Evolutionary conservation across 2,797 vertebrate genomes (phyloP).

Genomic region (Bovichtus diacanthus): DNA sequence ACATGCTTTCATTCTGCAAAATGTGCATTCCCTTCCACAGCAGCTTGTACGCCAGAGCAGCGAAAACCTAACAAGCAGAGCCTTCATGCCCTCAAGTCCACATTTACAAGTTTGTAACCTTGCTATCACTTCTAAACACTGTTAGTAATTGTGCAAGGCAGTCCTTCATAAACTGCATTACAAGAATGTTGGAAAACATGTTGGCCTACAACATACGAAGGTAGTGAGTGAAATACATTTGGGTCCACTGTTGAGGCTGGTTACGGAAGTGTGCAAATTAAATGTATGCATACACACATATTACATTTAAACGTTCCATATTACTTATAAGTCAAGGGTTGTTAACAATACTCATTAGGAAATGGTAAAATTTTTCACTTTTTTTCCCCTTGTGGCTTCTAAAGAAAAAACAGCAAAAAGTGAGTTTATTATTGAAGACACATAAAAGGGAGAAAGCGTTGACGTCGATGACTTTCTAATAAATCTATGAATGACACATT

Average conservation of each 20-base stretch:
- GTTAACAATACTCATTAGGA: conserved; percentile 16
- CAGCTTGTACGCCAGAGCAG: conserved; percentile 62
- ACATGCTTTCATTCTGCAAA: conserved; percentile 75
- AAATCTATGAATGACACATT: background rate
- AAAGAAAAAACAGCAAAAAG: background rate
- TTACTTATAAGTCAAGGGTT: background rate
- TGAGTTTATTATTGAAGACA: background rate
- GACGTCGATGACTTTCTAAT: background rate
- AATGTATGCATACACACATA: conserved; percentile 18
- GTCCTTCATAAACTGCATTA: conserved; percentile 67
- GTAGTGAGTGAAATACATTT: conserved; percentile 39
- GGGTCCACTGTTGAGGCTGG: conserved; percentile 15
- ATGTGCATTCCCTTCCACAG: conserved; percentile 74
- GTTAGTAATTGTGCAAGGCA: conserved; percentile 72
- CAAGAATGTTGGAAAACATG: conserved; percentile 57
- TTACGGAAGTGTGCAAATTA: conserved; percentile 21
- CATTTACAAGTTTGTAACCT: conserved; percentile 79
- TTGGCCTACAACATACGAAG: conserved; percentile 27
- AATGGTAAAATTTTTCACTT: conserved; percentile 7
- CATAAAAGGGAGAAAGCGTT: background rate
- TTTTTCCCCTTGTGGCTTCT: background rate
- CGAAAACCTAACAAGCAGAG: conserved; percentile 75
- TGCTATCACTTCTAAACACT: conserved; percentile 76
- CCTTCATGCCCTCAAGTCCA: conserved; percentile 72
- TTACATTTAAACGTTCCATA: conserved; percentile 18